Base-by-base conservation (phyloP, 35 echinoderm and acorn worm genomes). In the Apostichopus parvimensis region DNA sequence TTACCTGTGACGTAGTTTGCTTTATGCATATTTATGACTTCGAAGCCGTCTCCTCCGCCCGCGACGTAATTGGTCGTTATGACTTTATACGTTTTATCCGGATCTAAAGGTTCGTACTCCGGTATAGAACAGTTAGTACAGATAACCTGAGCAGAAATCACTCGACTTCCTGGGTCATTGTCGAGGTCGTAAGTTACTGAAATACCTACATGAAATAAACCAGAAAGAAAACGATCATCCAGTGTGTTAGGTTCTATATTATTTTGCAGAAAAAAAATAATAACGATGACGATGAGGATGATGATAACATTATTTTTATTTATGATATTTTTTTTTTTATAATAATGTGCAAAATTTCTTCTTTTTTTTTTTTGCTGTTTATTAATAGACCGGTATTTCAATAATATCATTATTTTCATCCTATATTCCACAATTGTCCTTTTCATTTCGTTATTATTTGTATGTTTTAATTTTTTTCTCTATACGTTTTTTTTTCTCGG, bases 61-160 rank as follows among this genome's bases (percentile, higher is more conserved):
- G 97, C 97, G 68, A 96, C 87, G 78, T 95, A 96, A 79, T 84
- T 98, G 73, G 92, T 95, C 83, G 92, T 96, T n/a, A 95, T 73
- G 53, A 98, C 83, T 86, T 75, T 82, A 65, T 98, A 98, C 15
- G 88, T 77, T 17, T 2, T 70, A 8, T 94, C 97, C 54, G 59
- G 52, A 26, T 96, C 89, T 4, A 99, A 54, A 8, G 91, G 87
- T 86, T 90, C 88, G 62, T 87, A 97, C 5, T 60, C 57, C 24
- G 93, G 93, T 20, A 91, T 56, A 21, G 79, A 53, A 79, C 96
- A 97, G 53, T 93, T 65, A 8, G 93, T 77, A 77, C 96, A 97
- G 12, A 80, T 57, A 1, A 94, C 91, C 14, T 78, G 62, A 17
- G 84, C 87, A 15, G 60, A 53, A 3, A 93, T 65, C 34, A 97